Base-by-base conservation (phyloP, 2,888 invertebrate species). In the Papilio protenor region DNA sequence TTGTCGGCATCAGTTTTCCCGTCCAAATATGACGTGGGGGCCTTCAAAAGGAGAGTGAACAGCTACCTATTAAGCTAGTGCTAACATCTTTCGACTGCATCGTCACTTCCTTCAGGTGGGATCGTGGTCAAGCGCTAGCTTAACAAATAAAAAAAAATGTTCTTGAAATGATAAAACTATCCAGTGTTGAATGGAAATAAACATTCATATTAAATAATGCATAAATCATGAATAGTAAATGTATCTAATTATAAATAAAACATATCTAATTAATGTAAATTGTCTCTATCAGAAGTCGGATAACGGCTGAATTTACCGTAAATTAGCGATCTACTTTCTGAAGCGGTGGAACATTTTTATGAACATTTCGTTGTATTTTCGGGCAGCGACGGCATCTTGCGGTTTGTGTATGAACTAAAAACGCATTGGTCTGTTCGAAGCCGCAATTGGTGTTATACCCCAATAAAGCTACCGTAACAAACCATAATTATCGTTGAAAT, bases 261-360 rank as follows among this genome's bases (percentile, higher is more conserved):
- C 71, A 61, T 61, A 49, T 59, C 18, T 71, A 74, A 71, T 77
- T 69, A 74, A 74, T 74, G 77, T 74, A 61, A 74, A 74, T 61
- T 70, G 70, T 59, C 18, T 55, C n/a, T 57, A 57, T 73, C 55
- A 45, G 33, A 71, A 61, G 11, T 18, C 76, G 47, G 70, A n/a
- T 74, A 70, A 70, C 70, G 70, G 69, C 73, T 40, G 49, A 47
- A 59, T 75, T 77, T 71, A 77, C 77, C 77, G 77, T 77, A 77
- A 74, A 61, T 70, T 49, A 27, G 70, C 70, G 61, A 74, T 77
- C 77, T 77, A 77, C 74, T 77, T 77, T 61, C 45, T 57, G 47
- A 23, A 71, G 59, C 71, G 78, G 75, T 64, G 75, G 45, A 57
- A 72, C 74, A 77, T 77, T 78, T 75, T 71, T 66, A 78, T 69